Base-by-base conservation (phyloP, 2,113 vertebrate species). In the Gnathonemus longibarbis region DNA sequence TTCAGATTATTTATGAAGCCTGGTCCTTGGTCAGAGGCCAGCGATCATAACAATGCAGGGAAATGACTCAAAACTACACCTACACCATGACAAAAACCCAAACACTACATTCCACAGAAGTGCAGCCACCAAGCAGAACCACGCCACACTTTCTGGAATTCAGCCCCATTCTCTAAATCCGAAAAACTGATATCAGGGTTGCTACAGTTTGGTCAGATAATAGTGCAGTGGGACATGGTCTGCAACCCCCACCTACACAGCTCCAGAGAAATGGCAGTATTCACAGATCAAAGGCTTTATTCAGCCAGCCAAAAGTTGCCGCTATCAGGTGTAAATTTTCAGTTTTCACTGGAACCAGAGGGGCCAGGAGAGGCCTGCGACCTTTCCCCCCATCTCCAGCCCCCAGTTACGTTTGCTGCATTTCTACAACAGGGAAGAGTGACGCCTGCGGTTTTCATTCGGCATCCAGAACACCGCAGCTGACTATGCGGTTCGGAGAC, bases 401-500 rank as follows among this genome's bases (percentile, higher is more conserved):
- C 27, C 21, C 13, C 31, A 19, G n/a, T 19, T 13, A 80, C 0
- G 35, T 17, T 35, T 39, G 17, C 13, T 11, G 35, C 31, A 39
- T 70, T n/a, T 66, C 8, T 66, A 77, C 11, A 13, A 77, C 31
- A 39, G 27, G 3, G 27, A 15, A 17, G 70, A 39, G 70, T 15
- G 31, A 62, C 7, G 24, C 21, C 56, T 19, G 74, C 31, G 31
- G 4, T 35, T 80, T 35, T 80, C 35, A 42, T 8, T 35, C 74
- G 4, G 15, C 31, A 7, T 17, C 74, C 35, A 80, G 74, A 94
- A 93, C 88, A 87, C 93, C 93, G 92, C 91, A 91, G 95, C 95
- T 93, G 93, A 93, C 91, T 94, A 94, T 95, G 95, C 95, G 95
- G 92, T 94, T 93, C 88, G 88, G 77, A 9, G 86, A 90, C 93